Evolutionary conservation across 2,797 vertebrate genomes (phyloP).

Genomic region (Menidia menidia): DNA sequence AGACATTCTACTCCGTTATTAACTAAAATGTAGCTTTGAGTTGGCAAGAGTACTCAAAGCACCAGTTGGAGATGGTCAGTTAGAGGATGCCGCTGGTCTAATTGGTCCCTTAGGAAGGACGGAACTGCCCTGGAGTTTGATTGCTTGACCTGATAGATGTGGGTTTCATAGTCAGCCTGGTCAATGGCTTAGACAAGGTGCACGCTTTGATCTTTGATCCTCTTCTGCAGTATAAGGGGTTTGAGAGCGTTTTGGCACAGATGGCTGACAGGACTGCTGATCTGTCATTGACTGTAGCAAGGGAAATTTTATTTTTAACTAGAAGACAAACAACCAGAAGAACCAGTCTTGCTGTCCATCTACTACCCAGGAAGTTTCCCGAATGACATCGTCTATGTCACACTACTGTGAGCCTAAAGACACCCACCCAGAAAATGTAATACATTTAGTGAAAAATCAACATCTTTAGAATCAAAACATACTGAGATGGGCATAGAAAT

Average conservation of each 20-base stretch:
- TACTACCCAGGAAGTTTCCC: slow-evolving; percentile 33
- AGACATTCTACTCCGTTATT: slow-evolving; percentile 3
- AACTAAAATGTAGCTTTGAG: not conserved
- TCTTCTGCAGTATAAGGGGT: slow-evolving; percentile 2
- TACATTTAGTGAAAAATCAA: slow-evolving; percentile 41
- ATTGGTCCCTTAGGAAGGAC: slow-evolving; percentile 33
- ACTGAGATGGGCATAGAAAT: slow-evolving; percentile 1
- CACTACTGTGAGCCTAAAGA: slow-evolving; percentile 36
- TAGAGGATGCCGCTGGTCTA: slow-evolving; percentile 21
- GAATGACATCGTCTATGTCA: slow-evolving; percentile 31
- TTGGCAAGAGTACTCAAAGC: slow-evolving; percentile 14
- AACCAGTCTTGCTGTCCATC: slow-evolving; percentile 46
- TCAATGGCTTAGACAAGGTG: slow-evolving; percentile 18
- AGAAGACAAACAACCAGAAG: slow-evolving; percentile 27
- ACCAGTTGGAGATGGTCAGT: slow-evolving; percentile 13
- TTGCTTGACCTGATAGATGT: slow-evolving; percentile 31
- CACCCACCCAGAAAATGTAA: slow-evolving; percentile 45
- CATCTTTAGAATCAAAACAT: slow-evolving; percentile 13
- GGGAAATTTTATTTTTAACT: slow-evolving; percentile 37
- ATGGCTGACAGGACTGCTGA: slow-evolving; percentile 14
- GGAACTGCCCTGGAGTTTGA: slow-evolving; percentile 21
- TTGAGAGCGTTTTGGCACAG: not conserved
- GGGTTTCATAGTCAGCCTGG: slow-evolving; percentile 17
- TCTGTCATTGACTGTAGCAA: slow-evolving; percentile 25
- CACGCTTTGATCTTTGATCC: slow-evolving; percentile 30